Conservation (phyloP, 2,113 vertebrate genomes). For the Peromyscus maniculatus region DNA sequence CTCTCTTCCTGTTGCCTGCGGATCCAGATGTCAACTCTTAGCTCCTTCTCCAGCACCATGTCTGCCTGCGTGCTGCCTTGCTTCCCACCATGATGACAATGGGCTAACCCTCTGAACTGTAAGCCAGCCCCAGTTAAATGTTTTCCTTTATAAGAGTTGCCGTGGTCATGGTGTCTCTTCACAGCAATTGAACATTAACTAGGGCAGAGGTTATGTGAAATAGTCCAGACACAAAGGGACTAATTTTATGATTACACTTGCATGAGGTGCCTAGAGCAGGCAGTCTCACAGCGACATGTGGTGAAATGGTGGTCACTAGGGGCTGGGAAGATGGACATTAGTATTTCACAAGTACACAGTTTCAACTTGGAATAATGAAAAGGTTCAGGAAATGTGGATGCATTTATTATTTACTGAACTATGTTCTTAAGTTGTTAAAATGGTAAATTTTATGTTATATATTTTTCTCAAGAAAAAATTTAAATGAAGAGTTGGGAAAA, state of each 20-base stretch:
- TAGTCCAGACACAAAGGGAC: background rate
- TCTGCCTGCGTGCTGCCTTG: background rate
- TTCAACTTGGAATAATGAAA: background rate
- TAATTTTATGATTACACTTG: background rate
- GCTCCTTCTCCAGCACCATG: background rate
- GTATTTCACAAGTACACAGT: background rate
- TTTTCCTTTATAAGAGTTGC: background rate
- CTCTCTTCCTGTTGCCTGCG: background rate
- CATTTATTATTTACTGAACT: background rate
- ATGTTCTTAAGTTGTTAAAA: background rate
- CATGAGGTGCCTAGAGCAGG: accelerated
- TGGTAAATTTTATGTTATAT: background rate
- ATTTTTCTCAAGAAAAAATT: background rate
- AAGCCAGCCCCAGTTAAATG: no score
- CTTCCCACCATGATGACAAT: background rate
- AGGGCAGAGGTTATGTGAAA: background rate
- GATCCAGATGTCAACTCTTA: background rate
- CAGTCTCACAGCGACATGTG: background rate
- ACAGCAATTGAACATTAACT: no score
- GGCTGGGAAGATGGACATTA: no score
- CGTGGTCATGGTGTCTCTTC: background rate
- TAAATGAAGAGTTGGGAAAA: background rate
- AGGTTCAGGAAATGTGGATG: background rate
- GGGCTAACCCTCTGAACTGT: background rate
- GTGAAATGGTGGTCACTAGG: accelerated